Percentiles rank a stretch among this genome's conserved stretches.
Conservation (phyloP, 2,888 invertebrate species). For the Aricia artaxerxes region DNA sequence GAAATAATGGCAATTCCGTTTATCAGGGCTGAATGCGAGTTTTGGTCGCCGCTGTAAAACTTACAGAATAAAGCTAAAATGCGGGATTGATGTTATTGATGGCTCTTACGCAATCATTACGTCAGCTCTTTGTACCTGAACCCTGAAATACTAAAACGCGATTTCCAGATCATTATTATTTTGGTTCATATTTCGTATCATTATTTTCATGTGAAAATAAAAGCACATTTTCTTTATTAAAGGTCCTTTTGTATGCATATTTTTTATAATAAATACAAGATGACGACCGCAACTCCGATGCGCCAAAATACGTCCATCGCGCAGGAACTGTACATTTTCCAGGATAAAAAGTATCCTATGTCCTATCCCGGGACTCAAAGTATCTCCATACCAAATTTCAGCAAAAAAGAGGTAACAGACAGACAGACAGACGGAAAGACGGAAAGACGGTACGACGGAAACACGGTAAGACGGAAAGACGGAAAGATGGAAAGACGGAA, state of each 20-base stretch:
- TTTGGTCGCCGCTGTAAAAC: not conserved
- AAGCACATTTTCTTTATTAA: not conserved
- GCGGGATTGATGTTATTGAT: not conserved
- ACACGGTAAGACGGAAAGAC: too few relatives aligned
- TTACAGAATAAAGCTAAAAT: too few relatives aligned
- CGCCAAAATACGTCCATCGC: too few relatives aligned
- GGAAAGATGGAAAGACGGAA: too few relatives aligned
- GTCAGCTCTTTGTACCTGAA: not conserved
- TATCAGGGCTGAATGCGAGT: not conserved
- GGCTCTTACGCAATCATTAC: not conserved
- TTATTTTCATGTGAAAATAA: not conserved
- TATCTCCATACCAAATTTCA: too few relatives aligned
- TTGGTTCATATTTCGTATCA: slow-evolving; percentile 2
- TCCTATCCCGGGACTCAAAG: too few relatives aligned
- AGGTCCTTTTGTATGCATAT: not conserved
- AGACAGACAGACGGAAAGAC: too few relatives aligned
- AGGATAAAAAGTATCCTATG: too few relatives aligned
- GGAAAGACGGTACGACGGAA: too few relatives aligned
- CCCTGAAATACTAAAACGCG: not conserved
- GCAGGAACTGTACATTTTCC: too few relatives aligned
- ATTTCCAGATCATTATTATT: slow-evolving; percentile 7
- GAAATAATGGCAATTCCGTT: not conserved
- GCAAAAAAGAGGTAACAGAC: too few relatives aligned
- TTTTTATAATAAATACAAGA: not conserved
- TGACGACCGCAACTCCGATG: too few relatives aligned